Base-by-base conservation (phyloP, 92 coral and sea anemone genomes). In the Zoanthus gigantus region DNA sequence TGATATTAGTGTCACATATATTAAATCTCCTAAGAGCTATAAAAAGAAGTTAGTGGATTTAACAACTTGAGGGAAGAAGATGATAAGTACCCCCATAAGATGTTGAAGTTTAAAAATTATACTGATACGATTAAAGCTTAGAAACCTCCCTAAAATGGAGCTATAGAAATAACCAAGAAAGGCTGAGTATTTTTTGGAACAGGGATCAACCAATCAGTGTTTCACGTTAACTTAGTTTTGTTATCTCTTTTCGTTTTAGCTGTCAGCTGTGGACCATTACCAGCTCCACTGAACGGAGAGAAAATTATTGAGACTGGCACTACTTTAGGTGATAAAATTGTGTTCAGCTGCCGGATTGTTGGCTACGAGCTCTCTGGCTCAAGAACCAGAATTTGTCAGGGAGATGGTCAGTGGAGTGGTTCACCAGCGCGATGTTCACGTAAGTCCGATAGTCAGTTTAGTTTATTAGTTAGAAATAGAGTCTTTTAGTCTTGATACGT, bases 351-450 rank as follows among this genome's bases (percentile, higher is more conserved):
- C 47, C 50, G 82, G 48, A 87, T 63, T n/a, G 77, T 78, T 81
- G 95, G 96, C 7, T 94, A 92, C 83, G 68, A 77, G 14, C 58
- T 97, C 37, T 71, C 67, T 16, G 99, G 99, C 3, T 71, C 90
- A 9, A 54, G 8, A 28, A 77, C 78, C 16, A 90, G 98, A 73
- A 61, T 68, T 23, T 97, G 99, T 84, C 94, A 47, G 84, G 63
- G 84, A 2, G 86, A 88, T 60, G 98, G 98, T 10, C 78, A 45
- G 47, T 97, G 99, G 99, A 92, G 96, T 56, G 96, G 95, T 7
- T 73, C 45, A 34, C 89, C 74, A 23, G 87, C 90, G 15, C 57
- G 60, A 5, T 97, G 99, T 69, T 82, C 83, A 77, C 89, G 99
- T 97, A 79, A 85, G 94, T 72, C 31, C 42, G 5, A 7, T 50